A percentile compares a stretch with the other conserved stretches of the same genome.
phyloP scores from a whole-genome alignment of 2,888 invertebrate genomes.

The Meliscaeva auricollis region DNA sequence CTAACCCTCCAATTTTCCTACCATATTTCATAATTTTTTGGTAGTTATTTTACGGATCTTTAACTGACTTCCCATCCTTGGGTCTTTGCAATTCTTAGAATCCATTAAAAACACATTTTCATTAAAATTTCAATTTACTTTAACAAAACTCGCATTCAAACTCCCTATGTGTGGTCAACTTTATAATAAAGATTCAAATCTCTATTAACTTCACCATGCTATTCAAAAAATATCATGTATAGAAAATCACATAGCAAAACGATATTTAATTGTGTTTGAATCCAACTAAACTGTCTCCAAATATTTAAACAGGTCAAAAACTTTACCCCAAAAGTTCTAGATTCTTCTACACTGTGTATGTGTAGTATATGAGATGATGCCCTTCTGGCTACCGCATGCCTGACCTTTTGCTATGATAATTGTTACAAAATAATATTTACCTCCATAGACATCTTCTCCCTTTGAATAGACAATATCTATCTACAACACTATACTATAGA shows the following conservation, averaged over 20 bases:
- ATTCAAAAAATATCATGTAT: background rate
- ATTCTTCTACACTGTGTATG: background rate
- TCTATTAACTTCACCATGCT: background rate
- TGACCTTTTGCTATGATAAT: conserved; percentile 23
- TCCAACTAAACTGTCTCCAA: conserved; percentile 7
- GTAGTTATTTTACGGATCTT: no score
- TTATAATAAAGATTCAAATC: no score
- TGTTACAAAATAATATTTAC: conserved; percentile 39
- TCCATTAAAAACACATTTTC: no score
- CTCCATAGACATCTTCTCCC: background rate
- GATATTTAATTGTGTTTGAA: conserved; percentile 27
- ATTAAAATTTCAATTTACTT: no score
- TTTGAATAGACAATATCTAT: background rate
- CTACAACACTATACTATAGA: background rate
- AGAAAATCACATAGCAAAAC: conserved; percentile 9
- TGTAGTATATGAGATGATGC: no score
- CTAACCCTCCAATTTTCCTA: no score
- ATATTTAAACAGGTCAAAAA: conserved; percentile 38
- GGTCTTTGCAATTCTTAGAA: no score
- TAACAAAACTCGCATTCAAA: no score
- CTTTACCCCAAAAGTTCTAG: background rate
- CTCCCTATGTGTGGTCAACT: no score
- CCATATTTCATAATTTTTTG: no score
- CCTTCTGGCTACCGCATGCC: background rate
- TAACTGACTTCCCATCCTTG: no score